A percentile compares a stretch with the other conserved stretches of the same genome.
phyloP scores from a whole-genome alignment of 2,888 invertebrate species.

The Euzetes globulus region DNA sequence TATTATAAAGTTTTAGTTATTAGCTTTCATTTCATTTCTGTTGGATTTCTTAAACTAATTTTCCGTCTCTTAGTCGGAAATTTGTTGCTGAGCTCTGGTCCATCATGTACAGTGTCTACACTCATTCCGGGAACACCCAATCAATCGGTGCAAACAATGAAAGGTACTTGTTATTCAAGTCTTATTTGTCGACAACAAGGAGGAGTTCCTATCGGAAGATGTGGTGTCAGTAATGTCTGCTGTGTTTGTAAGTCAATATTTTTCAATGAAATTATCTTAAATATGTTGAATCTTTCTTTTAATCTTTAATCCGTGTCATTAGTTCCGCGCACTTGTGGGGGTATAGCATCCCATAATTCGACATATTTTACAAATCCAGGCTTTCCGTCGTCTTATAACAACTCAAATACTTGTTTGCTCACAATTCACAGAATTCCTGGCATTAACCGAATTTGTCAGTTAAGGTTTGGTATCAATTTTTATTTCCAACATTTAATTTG shows the following conservation, averaged over 20 bases:
- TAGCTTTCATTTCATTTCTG: background rate
- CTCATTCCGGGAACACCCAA: slow-evolving; percentile 32
- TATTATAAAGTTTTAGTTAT: background rate
- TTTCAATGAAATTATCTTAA: background rate
- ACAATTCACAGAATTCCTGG: slow-evolving; percentile 37
- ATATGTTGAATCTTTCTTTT: background rate
- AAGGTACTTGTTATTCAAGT: slow-evolving; percentile 41
- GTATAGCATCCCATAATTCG: slow-evolving; percentile 66
- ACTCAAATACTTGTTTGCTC: slow-evolving; percentile 37
- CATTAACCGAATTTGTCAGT: slow-evolving; percentile 38
- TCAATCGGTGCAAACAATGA: slow-evolving; percentile 10
- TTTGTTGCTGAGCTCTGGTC: slow-evolving; percentile 27
- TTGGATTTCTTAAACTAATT: background rate
- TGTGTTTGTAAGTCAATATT: slow-evolving; percentile 41
- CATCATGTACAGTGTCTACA: slow-evolving; percentile 34
- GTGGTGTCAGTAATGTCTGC: slow-evolving; percentile 41
- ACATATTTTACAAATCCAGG: slow-evolving; percentile 73
- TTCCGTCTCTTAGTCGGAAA: background rate
- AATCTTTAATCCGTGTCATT: background rate
- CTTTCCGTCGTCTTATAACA: slow-evolving; percentile 38
- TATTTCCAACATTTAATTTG: background rate
- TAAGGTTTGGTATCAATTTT: slow-evolving; percentile 31
- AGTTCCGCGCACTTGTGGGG: slow-evolving; percentile 56
- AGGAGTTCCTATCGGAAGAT: slow-evolving; percentile 42
- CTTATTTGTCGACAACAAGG: slow-evolving; percentile 39